Percentiles rank a stretch among this genome's conserved stretches.
Conservation (phyloP, 1,140 invertebrate genomes). For the Anoplophora glabripennis region DNA sequence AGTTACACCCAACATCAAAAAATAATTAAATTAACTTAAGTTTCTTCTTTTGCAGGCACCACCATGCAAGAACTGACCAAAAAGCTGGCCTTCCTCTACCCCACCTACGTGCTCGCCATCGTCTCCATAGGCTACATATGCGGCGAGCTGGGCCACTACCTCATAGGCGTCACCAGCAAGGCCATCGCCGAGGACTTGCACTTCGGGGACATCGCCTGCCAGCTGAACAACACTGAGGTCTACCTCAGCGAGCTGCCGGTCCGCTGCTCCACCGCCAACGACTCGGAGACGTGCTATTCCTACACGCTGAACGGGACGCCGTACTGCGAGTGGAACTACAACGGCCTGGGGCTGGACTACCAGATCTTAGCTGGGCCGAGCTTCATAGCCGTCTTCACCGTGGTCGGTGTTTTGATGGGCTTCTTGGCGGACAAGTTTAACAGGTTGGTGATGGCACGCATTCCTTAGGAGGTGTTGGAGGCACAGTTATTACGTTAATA, state of each 20-base stretch:
- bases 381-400: conserved; percentile 87
- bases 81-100: conserved; percentile 68
- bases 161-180: conserved; percentile 85
- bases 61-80: conserved; percentile 37
- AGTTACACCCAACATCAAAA: too few species aligned
- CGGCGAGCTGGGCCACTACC: conserved; percentile 81
- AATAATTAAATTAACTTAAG: background rate
- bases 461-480: background rate
- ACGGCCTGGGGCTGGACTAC: conserved; percentile 87
- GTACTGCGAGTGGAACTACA: conserved; percentile 90
- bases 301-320: conserved; percentile 64
- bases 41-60: conserved; percentile 7
- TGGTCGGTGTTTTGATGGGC: conserved; percentile 82
- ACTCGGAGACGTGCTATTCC: conserved; percentile 61
- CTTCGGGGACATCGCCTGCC: conserved; percentile 85
- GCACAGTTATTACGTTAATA: background rate
- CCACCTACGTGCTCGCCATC: conserved; percentile 71
- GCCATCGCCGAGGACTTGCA: conserved; percentile 78
- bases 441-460: conserved; percentile 48
- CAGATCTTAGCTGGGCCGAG: conserved; percentile 88
- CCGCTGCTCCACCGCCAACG: conserved; percentile 63
- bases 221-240: conserved; percentile 66
- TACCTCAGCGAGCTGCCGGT: conserved; percentile 59
- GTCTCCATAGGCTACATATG: conserved; percentile 79
- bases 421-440: conserved; percentile 76